Conservation (phyloP, 2,113 vertebrate species). For the Paradoxurus hermaphroditus region DNA sequence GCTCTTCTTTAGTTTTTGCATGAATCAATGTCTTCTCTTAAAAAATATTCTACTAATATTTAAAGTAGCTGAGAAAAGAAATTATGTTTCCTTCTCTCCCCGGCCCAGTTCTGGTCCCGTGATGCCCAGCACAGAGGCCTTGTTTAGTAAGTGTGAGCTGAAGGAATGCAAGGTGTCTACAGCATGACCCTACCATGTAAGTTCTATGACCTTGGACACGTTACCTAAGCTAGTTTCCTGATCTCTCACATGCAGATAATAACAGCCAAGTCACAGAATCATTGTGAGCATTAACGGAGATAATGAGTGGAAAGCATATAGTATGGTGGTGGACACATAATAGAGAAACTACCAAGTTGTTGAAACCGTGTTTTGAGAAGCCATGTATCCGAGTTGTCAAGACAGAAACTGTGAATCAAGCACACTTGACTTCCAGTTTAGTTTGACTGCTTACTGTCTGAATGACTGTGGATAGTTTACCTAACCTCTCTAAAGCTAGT, state of each 20-base stretch:
- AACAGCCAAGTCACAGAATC: neutral
- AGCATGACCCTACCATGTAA: neutral
- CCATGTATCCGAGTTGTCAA: neutral
- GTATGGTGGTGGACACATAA: neutral
- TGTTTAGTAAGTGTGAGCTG: neutral
- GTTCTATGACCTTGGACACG: neutral
- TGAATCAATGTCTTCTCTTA: neutral
- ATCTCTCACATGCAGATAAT: neutral
- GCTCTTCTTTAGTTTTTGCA: neutral
- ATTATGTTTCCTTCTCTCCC: neutral
- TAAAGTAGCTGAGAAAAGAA: neutral
- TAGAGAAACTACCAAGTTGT: neutral
- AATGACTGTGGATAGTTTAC: neutral
- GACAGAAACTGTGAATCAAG: neutral
- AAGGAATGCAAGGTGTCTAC: neutral
- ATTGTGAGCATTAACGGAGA: neutral
- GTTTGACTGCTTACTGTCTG: neutral
- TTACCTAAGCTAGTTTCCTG: neutral
- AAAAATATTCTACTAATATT: slow-evolving; percentile 13
- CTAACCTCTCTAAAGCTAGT: neutral
- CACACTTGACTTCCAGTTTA: neutral
- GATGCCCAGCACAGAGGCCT: neutral
- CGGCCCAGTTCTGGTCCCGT: neutral
- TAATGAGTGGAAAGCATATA: neutral
- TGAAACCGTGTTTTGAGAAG: neutral